phyloP scores from a whole-genome alignment of 2,113 vertebrate species.

The Aspiorhynchus laticeps region DNA sequence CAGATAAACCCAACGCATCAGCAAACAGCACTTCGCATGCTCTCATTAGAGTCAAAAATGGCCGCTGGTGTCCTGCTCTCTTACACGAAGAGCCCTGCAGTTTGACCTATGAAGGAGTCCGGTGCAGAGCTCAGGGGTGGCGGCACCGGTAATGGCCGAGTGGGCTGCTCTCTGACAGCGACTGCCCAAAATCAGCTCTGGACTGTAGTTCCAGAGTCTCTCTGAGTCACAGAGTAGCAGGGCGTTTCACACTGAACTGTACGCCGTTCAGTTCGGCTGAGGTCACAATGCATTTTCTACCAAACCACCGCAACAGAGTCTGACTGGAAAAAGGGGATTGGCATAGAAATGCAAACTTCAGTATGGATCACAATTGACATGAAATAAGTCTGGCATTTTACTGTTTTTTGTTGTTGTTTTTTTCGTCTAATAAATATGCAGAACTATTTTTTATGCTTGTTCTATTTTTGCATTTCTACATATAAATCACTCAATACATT shows the following conservation, averaged over 20 bases:
- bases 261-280: not conserved
- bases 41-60: constrained; percentile 48
- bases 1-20: constrained; percentile 44
- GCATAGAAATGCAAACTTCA: not conserved
- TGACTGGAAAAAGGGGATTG: not conserved
- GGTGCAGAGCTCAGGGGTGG: constrained; percentile 22
- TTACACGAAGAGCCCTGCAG: not conserved
- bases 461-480: not conserved
- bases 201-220: not conserved
- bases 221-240: not conserved
- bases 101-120: constrained; percentile 32
- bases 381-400: not conserved
- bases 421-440: not conserved
- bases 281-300: not conserved
- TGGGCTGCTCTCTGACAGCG: constrained; percentile 1
- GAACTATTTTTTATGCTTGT: not conserved
- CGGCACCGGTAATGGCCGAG: constrained; percentile 12
- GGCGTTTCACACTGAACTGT: not conserved
- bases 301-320: not conserved
- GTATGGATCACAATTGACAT: not conserved
- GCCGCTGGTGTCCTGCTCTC: not conserved
- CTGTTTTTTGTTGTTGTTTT: not conserved
- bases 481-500: too few relatives aligned
- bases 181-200: not conserved
- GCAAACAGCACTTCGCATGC: constrained; percentile 38